These are phyloP conservation scores for Liolophura sinensis DNA, from an alignment of 1,140 invertebrate species.

Conservation along the genomic window DNA sequence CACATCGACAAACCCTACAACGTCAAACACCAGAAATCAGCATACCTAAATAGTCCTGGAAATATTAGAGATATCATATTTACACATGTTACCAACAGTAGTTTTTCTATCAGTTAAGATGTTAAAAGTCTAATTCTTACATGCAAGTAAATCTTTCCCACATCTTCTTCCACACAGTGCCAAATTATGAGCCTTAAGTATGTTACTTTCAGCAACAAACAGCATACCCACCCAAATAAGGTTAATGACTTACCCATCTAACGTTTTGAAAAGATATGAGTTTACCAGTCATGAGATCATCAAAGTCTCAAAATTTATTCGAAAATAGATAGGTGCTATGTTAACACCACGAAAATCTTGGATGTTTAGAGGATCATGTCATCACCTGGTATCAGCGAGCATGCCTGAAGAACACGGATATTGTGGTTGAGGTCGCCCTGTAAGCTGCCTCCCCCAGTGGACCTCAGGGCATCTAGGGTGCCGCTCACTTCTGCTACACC, in stretches of 20 bases:
- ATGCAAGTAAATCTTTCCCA: too few relatives aligned
- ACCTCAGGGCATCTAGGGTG: slow-evolving; percentile 44
- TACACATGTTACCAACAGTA: not conserved
- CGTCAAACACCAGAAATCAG: not conserved
- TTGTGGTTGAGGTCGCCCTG: slow-evolving; percentile 51
- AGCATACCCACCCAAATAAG: too few relatives aligned
- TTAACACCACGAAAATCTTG: not conserved
- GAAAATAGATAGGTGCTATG: too few relatives aligned
- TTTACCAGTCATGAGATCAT: slow-evolving; percentile 1
- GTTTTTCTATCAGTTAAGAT: not conserved
- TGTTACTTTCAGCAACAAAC: too few relatives aligned
- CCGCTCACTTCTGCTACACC: slow-evolving; percentile 49
- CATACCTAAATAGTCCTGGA: not conserved
- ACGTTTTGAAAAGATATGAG: too few relatives aligned
- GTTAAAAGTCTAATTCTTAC: not conserved
- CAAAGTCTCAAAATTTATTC: slow-evolving; percentile 7
- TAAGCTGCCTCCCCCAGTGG: slow-evolving; percentile 35
- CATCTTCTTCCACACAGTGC: too few relatives aligned
- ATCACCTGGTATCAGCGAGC: slow-evolving; percentile 50
- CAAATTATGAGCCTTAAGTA: too few relatives aligned
- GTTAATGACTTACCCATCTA: too few relatives aligned
- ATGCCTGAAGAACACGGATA: slow-evolving; percentile 53
- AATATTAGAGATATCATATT: not conserved
- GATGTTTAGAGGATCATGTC: not conserved
- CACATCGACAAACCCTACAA: slow-evolving; percentile 54